Base-by-base conservation (phyloP, 2,797 vertebrate species). In the Malacoctenus gilli region DNA sequence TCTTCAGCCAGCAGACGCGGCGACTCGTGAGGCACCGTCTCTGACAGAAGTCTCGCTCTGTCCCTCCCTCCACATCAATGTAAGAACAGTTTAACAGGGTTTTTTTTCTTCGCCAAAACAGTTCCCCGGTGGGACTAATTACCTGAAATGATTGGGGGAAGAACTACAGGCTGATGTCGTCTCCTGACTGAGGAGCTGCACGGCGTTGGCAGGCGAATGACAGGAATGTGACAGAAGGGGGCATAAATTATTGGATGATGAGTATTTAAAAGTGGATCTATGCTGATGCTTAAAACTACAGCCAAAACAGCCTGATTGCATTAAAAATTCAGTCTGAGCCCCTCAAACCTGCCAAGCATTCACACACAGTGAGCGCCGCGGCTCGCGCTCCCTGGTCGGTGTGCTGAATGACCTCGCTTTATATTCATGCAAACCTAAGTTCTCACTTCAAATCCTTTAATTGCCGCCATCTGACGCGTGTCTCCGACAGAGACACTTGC, bases 41-140 rank as follows among this genome's bases (percentile, higher is more conserved):
- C 32, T 20, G 25, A 19, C 0, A 47, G 4, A 40, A 53, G 36
- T 32, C 31, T 11, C 30, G 12, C 23, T 48, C 21, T 13, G 6
- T 54, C 0, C 19, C 25, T 20, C 25, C 13, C 4, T 13, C 12
- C 34, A 36, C 14, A 15, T 48, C 32, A 48, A 13, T 16, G 22
- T 30, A 2, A 21, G n/a, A 37, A 6, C 25, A 28, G 5, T 28
- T n/a, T n/a, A n/a, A n/a, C n/a, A n/a, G n/a, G n/a, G n/a, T n/a
- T n/a, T n/a, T n/a, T n/a, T n/a, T 28, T 35, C 36, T 21, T 6
- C 16, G 0, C 37, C 47, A 38, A 21, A 53, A 49, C 25, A 47
- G 25, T 49, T 14, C 39, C 38, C 10, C 47, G 18, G 35, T 11
- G 51, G 61, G 55, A 53, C 41, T 53, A 53, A 79, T 69, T 66